phyloP scores from a whole-genome alignment of 2,888 invertebrate genomes.

The Podabrus alpinus region DNA sequence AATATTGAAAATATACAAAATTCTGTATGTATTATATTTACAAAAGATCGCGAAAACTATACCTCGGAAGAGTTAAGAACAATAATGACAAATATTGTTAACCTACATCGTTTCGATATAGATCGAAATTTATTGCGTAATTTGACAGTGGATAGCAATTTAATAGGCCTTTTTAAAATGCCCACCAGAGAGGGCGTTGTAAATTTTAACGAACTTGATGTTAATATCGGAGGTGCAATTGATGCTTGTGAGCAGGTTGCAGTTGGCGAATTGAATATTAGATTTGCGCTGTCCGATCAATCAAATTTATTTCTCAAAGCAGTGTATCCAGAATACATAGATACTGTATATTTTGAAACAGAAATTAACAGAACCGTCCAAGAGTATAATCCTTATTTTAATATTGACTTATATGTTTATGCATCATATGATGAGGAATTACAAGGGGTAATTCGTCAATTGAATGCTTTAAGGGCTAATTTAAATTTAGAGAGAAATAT shows the following conservation, averaged over 20 bases:
- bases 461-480: neutral
- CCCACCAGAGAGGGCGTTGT: neutral
- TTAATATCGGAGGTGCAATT: conserved; percentile 4
- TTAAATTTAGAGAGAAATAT: neutral
- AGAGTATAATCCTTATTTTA: neutral
- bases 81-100: conserved; percentile 5
- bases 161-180: conserved; percentile 12
- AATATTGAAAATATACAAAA: conserved; percentile 6
- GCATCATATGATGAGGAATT: conserved; percentile 11
- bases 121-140: neutral
- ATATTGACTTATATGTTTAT: conserved; percentile 9
- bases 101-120: neutral
- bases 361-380: neutral
- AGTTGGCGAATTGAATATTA: conserved; percentile 4
- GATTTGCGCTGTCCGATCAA: conserved; percentile 7
- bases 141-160: neutral
- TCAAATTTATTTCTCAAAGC: neutral
- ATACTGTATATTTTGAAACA: conserved; percentile 1
- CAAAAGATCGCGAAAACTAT: conserved; percentile 7
- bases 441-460: neutral
- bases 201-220: neutral
- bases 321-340: conserved; percentile 12
- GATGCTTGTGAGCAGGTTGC: neutral
- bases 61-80: neutral
- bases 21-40: conserved; percentile 6